Evolutionary conservation across 2,797 vertebrate species (phyloP), one percentile per base, ranked within the genome.

Genomic region (Hypotaenidia philippensis): DNA sequence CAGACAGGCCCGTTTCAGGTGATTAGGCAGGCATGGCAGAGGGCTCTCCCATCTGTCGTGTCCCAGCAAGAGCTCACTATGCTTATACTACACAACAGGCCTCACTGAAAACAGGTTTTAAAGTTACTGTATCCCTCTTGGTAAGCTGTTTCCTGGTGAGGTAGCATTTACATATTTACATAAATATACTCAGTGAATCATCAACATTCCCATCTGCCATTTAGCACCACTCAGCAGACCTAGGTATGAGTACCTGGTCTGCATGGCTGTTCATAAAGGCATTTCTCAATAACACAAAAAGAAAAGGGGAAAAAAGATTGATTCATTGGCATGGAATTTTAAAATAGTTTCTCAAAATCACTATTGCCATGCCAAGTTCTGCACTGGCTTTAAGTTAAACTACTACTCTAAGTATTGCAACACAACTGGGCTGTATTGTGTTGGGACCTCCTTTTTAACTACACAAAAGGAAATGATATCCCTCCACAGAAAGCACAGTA

Each of bases 181-280:
- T 49, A 89, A 94, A 70, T 47, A 89, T 23, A 71, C 31, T 60
- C 14, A 74, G 20, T 91, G 93, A 94, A 65, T 91, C 90, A 95
- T 47, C 76, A 78, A 25, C 85, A 41, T 76, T 81, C 53, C 85
- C 93, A 94, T 72, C 87, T 91, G 77, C 82, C 72, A 74, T 41
- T 93, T 74, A 90, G 70, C 66, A 84, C 52, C 47, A 38, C 12
- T 88, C 44, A 23, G 44, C 41, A 87, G 47, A 90, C 31, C 63
- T 50, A 34, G 53, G 69, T 16, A 36, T 0, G 3, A 83, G 25
- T 5, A 77, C 27, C 36, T 66, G 32, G 63, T 59, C n/a, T 72
- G 36, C 32, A 83, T 34, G 4, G 20, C 15, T 2, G 10, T 1
- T 59, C 66, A 32, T 4, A 84, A 87, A 56, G 52, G 11, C 25